phyloP scores from a whole-genome alignment of 2,797 vertebrate genomes.

The Crocodylus rhombifer region DNA sequence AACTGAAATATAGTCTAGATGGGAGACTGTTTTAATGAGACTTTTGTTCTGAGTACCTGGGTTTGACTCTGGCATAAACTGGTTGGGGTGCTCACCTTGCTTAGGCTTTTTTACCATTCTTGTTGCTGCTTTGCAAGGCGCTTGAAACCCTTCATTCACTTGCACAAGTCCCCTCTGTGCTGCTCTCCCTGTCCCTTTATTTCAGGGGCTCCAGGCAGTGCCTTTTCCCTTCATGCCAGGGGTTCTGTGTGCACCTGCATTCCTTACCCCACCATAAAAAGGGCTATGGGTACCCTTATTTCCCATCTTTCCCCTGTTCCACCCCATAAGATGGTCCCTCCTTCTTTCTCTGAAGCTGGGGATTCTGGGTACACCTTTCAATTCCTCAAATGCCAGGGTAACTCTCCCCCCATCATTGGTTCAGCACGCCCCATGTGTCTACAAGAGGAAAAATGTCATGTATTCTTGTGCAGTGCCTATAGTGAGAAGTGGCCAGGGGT shows the following conservation, averaged over 20 bases:
- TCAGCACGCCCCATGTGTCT: not conserved
- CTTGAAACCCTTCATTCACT: too few relatives aligned
- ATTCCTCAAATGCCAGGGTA: not conserved
- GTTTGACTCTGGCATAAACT: rapidly evolving
- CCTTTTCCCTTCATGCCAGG: not conserved
- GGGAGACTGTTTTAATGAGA: not conserved
- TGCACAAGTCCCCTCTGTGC: not conserved
- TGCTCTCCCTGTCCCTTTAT: not conserved
- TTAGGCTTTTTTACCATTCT: rapidly evolving
- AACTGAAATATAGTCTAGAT: not conserved
- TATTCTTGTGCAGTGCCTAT: not conserved
- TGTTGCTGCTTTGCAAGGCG: too few relatives aligned
- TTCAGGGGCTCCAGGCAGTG: not conserved
- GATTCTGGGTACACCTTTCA: not conserved
- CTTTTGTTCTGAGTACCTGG: not conserved
- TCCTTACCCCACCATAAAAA: not conserved
- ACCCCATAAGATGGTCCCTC: not conserved
- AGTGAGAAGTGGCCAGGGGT: not conserved
- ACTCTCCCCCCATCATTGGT: not conserved
- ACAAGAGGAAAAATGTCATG: not conserved
- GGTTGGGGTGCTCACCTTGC: not conserved
- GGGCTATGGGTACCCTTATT: not conserved
- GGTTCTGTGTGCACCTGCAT: not conserved
- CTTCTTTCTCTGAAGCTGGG: not conserved
- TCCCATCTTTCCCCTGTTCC: not conserved